These are phyloP conservation scores for Notamacropus eugenii DNA, from an alignment of 2,797 vertebrate species.

Conservation along the genomic window DNA sequence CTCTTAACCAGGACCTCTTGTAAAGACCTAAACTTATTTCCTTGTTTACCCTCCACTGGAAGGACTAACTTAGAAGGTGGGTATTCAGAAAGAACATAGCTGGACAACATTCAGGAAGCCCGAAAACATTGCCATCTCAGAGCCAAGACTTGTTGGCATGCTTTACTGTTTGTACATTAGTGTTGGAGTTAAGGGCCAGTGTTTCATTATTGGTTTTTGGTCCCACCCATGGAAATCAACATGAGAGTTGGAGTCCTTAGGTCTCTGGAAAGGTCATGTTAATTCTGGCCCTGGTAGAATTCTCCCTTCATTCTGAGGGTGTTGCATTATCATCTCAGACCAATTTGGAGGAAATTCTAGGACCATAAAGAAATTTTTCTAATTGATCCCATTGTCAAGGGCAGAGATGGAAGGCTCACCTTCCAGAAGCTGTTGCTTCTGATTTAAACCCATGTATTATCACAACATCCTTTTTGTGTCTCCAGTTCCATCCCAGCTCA, in stretches of 20 bases:
- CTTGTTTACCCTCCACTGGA: neutral
- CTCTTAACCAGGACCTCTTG: neutral
- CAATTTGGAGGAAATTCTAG: neutral
- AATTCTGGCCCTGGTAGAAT: neutral
- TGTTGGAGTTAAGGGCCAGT: neutral
- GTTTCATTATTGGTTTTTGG: neutral
- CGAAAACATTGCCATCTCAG: neutral
- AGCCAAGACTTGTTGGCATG: neutral
- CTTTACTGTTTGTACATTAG: neutral
- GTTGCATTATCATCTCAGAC: neutral
- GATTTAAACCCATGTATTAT: neutral
- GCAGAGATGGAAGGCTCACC: neutral
- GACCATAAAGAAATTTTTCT: neutral
- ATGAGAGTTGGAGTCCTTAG: neutral
- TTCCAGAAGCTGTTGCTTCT: neutral
- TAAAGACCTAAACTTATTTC: neutral
- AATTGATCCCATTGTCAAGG: neutral
- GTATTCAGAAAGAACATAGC: neutral
- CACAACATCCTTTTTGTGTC: neutral
- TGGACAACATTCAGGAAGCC: neutral
- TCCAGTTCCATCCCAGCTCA: neutral
- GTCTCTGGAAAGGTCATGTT: neutral
- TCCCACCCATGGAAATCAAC: neutral
- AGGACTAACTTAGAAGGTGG: neutral
- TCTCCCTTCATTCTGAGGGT: neutral